Conservation (phyloP, 1,140 invertebrate species). For the Oncopeltus fasciatus region DNA sequence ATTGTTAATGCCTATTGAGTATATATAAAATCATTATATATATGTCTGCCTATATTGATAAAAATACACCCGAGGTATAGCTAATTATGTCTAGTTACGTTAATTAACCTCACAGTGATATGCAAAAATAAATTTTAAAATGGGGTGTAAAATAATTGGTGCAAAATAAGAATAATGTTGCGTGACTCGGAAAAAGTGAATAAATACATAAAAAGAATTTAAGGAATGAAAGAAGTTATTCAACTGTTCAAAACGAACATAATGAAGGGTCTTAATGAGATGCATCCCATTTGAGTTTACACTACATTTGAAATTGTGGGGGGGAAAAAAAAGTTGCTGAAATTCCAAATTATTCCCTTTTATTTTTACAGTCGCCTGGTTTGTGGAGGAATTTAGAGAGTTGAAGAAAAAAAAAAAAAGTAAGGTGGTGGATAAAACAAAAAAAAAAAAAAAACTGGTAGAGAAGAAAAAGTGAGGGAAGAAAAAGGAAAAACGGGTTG, state of each 20-base stretch:
- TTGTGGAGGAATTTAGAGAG: background rate
- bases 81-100: too few relatives aligned
- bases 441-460: background rate
- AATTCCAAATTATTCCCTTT: background rate
- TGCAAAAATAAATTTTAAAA: too few relatives aligned
- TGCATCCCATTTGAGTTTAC: background rate
- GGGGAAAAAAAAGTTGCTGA: background rate
- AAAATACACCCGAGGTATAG: too few relatives aligned
- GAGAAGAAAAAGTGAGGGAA: background rate
- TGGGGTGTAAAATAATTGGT: too few relatives aligned
- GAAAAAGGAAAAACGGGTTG: background rate
- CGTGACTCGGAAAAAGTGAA: too few relatives aligned
- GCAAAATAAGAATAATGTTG: too few relatives aligned
- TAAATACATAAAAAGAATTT: too few relatives aligned
- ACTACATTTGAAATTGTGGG: too few relatives aligned
- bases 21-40: too few relatives aligned
- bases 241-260: background rate
- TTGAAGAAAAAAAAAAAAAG: background rate
- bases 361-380: background rate
- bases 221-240: background rate
- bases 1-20: too few relatives aligned
- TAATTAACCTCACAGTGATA: too few relatives aligned
- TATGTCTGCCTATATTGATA: too few relatives aligned
- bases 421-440: background rate
- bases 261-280: background rate